These are phyloP conservation scores for Xestia sexstrigata DNA, from an alignment of 2,888 invertebrate genomes.

Conservation along the genomic window DNA sequence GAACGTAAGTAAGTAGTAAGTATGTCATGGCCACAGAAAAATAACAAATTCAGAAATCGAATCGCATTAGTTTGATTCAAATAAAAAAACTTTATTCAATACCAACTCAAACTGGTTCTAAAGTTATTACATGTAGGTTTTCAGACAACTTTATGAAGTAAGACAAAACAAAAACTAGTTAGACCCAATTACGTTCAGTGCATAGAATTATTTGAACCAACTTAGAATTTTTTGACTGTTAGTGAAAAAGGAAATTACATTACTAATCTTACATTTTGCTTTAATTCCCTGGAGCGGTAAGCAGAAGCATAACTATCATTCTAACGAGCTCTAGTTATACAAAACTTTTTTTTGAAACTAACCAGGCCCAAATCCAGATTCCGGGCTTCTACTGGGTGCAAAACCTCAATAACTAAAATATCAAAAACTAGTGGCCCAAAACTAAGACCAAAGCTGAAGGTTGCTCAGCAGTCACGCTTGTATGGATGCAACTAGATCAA, in stretches of 20 bases:
- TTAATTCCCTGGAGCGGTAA: not conserved
- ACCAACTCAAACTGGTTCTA: not conserved
- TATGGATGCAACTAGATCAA: not conserved
- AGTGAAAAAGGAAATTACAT: not conserved
- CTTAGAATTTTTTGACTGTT: not conserved
- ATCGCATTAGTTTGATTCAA: not conserved
- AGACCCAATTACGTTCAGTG: not conserved
- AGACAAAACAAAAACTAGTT: conserved; percentile 1
- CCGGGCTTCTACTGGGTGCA: too few relatives aligned
- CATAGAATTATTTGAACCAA: conserved; percentile 5
- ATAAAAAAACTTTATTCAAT: not conserved
- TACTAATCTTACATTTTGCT: not conserved
- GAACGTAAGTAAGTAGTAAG: not conserved
- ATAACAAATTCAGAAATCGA: not conserved
- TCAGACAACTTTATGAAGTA: conserved; percentile 8
- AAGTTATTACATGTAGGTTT: conserved; percentile 2
- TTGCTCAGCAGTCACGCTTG: not conserved
- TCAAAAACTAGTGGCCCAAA: not conserved
- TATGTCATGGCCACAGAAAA: not conserved
- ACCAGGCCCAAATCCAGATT: not conserved
- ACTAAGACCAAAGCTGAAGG: not conserved
- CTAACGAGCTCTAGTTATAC: not conserved
- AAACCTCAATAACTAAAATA: too few relatives aligned
- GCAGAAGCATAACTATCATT: not conserved
- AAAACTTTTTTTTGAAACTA: not conserved